Conservation (phyloP, 35 echinoderm and acorn worm genomes). For the Amphiura filiformis region DNA sequence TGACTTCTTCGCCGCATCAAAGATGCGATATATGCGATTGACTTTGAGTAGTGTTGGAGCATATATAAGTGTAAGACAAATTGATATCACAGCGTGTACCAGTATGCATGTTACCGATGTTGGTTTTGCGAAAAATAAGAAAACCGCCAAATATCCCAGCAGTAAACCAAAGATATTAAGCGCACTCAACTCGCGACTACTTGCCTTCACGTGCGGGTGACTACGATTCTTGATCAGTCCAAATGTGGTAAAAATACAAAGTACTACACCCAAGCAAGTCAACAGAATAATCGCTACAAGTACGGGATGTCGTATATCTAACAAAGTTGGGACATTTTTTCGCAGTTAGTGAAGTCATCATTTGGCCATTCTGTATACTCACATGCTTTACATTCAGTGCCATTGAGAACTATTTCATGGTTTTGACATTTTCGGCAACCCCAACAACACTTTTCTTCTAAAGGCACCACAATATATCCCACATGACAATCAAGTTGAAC, state of each 20-base stretch:
- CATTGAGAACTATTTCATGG: slow-evolving; percentile 5
- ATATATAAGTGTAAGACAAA: neutral
- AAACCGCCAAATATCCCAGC: neutral
- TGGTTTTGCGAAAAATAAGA: neutral
- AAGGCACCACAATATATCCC: neutral
- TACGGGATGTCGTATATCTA: neutral
- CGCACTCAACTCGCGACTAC: slow-evolving; percentile 11
- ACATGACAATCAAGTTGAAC: neutral
- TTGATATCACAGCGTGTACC: neutral
- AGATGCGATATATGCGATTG: slow-evolving; percentile 36
- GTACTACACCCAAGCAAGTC: neutral
- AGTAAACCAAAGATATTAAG: slow-evolving; percentile 6
- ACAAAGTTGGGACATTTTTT: neutral
- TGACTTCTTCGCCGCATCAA: neutral
- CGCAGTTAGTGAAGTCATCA: slow-evolving; percentile 5
- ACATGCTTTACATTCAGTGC: neutral
- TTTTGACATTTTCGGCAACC: neutral
- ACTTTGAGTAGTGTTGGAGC: slow-evolving; percentile 10
- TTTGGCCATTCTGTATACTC: neutral
- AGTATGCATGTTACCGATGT: neutral
- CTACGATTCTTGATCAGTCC: neutral
- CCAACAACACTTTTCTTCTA: slow-evolving; percentile 14
- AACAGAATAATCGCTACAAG: neutral
- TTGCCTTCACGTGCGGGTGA: slow-evolving; percentile 11
- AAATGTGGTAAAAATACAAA: neutral